Evolutionary conservation across 2,888 invertebrate genomes (phyloP).

Genomic region (Chrysolina haemoptera): DNA sequence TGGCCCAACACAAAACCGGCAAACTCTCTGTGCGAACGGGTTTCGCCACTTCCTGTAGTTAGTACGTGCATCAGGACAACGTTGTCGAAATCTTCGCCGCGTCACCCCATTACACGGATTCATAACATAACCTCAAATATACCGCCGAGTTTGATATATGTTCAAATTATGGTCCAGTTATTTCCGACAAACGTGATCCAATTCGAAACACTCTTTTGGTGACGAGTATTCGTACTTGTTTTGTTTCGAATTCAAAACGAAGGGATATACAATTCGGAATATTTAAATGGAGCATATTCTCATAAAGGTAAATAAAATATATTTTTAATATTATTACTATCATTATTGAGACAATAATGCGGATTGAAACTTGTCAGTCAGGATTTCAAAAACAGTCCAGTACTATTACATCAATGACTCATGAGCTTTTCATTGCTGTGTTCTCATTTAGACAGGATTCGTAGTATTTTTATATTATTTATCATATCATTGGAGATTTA

Average conservation of each 20-base stretch:
- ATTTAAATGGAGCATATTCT: no score
- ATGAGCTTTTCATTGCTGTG: no score
- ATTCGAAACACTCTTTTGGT: neutral
- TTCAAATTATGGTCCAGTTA: neutral
- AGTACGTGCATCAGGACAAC: neutral
- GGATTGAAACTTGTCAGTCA: no score
- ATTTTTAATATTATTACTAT: no score
- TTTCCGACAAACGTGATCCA: neutral
- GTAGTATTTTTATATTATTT: no score
- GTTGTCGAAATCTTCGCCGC: neutral
- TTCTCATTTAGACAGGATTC: no score
- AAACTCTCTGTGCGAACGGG: neutral
- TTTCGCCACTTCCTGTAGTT: neutral
- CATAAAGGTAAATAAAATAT: no score
- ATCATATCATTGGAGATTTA: no score
- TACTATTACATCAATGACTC: no score
- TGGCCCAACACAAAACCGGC: neutral
- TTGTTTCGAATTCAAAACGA: neutral
- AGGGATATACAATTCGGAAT: no score
- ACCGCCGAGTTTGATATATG: neutral
- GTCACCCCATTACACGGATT: neutral
- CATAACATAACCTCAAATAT: neutral
- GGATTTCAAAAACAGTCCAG: no score
- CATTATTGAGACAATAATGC: no score
- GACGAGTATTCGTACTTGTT: neutral